These are phyloP conservation scores for Ferrisia virgata DNA, from an alignment of 2,888 invertebrate genomes.

Conservation along the genomic window DNA sequence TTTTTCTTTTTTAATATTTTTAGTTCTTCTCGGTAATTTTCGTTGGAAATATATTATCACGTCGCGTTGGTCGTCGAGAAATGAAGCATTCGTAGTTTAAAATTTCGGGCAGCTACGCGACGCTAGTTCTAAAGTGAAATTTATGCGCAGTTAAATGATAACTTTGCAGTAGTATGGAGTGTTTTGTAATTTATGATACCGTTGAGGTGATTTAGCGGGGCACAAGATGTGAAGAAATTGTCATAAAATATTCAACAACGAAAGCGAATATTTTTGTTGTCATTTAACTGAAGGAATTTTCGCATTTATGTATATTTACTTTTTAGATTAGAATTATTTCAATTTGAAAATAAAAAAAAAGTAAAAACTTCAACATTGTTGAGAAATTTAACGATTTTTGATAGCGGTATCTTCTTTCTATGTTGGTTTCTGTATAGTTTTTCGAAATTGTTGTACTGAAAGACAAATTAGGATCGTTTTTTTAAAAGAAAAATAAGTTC, in stretches of 20 bases:
- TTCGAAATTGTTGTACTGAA: too few relatives aligned
- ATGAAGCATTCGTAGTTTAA: background rate
- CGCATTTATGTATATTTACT: too few relatives aligned
- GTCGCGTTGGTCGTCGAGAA: background rate
- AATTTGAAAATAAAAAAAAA: too few relatives aligned
- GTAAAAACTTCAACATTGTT: too few relatives aligned
- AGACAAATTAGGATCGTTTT: too few relatives aligned
- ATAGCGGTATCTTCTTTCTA: too few relatives aligned
- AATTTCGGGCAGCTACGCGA: background rate
- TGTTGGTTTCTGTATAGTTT: too few relatives aligned
- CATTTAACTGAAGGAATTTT: background rate
- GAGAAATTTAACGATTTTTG: too few relatives aligned
- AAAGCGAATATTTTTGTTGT: background rate
- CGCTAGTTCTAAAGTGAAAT: background rate
- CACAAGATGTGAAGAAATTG: background rate
- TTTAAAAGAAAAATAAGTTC: too few relatives aligned
- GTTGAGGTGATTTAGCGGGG: slow-evolving; percentile 1
- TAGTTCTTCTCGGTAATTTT: background rate
- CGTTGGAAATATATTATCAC: background rate
- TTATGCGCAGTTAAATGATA: background rate
- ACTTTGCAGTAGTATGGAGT: background rate
- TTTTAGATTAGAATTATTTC: too few relatives aligned
- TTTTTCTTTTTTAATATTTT: background rate
- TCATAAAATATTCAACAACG: background rate
- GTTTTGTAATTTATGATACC: background rate